Conservation (phyloP, 1,140 invertebrate genomes). For the Formica exsecta region DNA sequence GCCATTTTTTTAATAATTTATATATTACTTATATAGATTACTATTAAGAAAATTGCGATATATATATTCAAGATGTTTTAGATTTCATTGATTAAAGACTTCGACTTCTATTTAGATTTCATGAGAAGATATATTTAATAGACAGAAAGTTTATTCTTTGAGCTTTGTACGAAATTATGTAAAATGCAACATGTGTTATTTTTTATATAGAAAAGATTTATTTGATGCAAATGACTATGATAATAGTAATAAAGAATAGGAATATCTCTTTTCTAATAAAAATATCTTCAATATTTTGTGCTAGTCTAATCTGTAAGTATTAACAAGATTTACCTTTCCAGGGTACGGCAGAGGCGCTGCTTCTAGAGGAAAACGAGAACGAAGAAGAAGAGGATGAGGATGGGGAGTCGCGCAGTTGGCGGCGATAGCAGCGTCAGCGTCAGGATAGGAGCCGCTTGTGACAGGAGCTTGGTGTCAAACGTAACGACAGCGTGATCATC, state of each 20-base stretch:
- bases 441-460: slow-evolving; percentile 78
- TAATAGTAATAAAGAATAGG: background rate
- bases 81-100: background rate
- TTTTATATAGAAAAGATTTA: background rate
- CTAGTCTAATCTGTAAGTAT: slow-evolving; percentile 6
- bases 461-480: slow-evolving; percentile 74
- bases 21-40: too few relatives aligned
- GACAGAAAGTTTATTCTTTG: background rate
- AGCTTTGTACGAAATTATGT: background rate
- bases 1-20: background rate
- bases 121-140: background rate
- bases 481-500: slow-evolving; percentile 72
- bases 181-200: background rate
- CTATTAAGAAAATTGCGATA: too few relatives aligned
- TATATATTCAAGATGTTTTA: background rate
- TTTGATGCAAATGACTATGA: background rate
- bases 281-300: background rate
- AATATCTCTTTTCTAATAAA: background rate
- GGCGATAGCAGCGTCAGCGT: slow-evolving; percentile 86
- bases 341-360: slow-evolving; percentile 81
- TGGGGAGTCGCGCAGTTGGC: slow-evolving; percentile 87
- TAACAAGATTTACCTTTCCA: slow-evolving; percentile 52
- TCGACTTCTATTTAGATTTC: slow-evolving; percentile 14
- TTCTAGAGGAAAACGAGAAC: slow-evolving; percentile 83
- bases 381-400: slow-evolving; percentile 89